These are phyloP conservation scores for Phengaris alcon DNA, from an alignment of 2,888 invertebrate species.

Conservation along the genomic window DNA sequence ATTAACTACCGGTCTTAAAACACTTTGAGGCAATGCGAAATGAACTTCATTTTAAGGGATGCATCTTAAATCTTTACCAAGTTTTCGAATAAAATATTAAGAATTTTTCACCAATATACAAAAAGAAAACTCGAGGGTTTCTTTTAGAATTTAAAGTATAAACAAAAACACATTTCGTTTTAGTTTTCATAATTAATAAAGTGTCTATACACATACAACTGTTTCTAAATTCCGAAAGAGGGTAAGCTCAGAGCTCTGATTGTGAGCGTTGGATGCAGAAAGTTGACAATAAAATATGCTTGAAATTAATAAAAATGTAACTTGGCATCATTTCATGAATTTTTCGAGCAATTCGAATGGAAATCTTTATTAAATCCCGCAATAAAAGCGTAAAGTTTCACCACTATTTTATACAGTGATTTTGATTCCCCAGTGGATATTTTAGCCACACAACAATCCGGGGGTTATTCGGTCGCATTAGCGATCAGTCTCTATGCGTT, in stretches of 20 bases:
- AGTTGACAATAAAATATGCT: neutral
- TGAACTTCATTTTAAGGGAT: neutral
- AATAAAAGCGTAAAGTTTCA: constrained; percentile 13
- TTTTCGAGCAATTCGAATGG: neutral
- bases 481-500: neutral
- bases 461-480: neutral
- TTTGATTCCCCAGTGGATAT: constrained; percentile 21
- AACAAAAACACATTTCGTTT: too few relatives aligned
- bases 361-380: constrained; percentile 2
- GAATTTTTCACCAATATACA: too few relatives aligned
- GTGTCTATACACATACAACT: too few relatives aligned
- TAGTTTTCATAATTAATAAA: too few relatives aligned
- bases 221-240: neutral
- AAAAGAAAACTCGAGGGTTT: too few relatives aligned
- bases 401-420: constrained; percentile 13
- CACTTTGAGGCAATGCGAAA: neutral
- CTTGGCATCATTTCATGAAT: neutral
- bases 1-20: neutral
- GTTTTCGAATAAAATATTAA: neutral
- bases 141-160: too few relatives aligned
- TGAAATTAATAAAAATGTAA: constrained; percentile 3
- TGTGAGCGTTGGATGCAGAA: neutral
- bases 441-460: constrained; percentile 1
- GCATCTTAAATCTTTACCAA: neutral
- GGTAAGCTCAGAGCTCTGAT: neutral